Percentiles rank a stretch among this genome's conserved stretches.
These are phyloP conservation scores for Melospiza georgiana DNA, from an alignment of 2,113 vertebrate species.

Conservation along the genomic window DNA sequence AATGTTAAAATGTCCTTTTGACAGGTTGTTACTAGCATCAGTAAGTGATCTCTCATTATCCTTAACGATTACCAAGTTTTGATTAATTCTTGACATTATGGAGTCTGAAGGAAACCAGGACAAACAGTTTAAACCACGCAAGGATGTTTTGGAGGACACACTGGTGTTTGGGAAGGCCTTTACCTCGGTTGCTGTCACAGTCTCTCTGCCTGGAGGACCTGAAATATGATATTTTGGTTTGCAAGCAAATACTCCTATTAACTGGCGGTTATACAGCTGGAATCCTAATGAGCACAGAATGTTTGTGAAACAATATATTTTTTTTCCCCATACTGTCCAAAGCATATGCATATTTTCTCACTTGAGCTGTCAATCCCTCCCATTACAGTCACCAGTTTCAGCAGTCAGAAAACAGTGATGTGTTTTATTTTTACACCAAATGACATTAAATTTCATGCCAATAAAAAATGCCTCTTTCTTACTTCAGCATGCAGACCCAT, in stretches of 20 bases:
- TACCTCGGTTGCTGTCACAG: not conserved
- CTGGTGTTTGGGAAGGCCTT: not conserved
- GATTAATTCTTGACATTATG: not conserved
- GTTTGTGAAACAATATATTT: not conserved
- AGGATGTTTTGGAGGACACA: not conserved
- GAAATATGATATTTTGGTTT: not conserved
- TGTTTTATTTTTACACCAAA: not conserved
- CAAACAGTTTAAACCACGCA: not conserved
- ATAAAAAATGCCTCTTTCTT: not conserved
- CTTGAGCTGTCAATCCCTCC: not conserved
- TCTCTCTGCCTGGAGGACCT: accelerated
- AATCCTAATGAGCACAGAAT: not conserved
- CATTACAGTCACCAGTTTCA: not conserved
- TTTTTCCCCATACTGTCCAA: not conserved
- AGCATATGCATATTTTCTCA: not conserved
- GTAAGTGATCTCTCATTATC: not conserved
- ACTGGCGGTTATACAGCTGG: not conserved
- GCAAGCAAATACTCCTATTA: not conserved
- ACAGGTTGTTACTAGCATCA: not conserved
- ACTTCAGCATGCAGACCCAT: not conserved
- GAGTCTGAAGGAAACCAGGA: not conserved
- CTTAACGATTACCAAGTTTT: not conserved
- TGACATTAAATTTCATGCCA: not conserved
- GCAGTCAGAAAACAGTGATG: not conserved
- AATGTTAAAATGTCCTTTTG: not conserved